Evolutionary conservation across 2,797 vertebrate species (phyloP), one percentile per base, ranked within the genome.

Genomic region (Limosa lapponica): DNA sequence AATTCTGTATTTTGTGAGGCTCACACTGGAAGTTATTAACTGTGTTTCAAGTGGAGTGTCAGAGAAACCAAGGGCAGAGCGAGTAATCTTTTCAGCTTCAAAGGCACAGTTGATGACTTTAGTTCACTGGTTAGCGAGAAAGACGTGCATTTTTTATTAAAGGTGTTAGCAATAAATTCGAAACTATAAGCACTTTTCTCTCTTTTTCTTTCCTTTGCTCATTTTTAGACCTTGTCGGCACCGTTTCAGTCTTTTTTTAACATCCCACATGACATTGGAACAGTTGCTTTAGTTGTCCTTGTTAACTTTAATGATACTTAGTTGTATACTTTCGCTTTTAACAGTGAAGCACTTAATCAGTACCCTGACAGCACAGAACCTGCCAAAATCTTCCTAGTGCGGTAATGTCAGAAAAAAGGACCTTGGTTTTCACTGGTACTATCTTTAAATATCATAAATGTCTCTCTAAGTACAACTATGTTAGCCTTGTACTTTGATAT

Each of bases 21-120:
- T 97, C 95, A 91, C 55, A 82, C 18, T 75, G 83, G 71, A 97
- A 94, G 85, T 96, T 97, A 97, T 97, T 98, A 98, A 95, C 94
- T 94, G 59, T 90, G 87, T 97, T 98, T 98, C 96, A 97, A 97
- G 95, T 96, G 80, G 94, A 96, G 54, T 93, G 91, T 89, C 95
- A 98, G 92, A 94, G 93, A 93, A 97, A 92, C 64, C 84, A 95
- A 97, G 90, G 92, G 62, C 82, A 97, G 66, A 54, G 24, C 94
- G 58, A 62, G 84, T 91, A 96, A 97, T 98, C 94, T 97, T 97
- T 97, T 89, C 87, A 94, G 95, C 96, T 98, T 97, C 97, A 98
- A 97, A 98, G 90, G 88, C 91, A 95, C 70, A 82, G 92, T 34
- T 97, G 93, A 96, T 97, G 87, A 96, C 94, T 97, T 93, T 67